Base-by-base conservation (phyloP, 2,797 vertebrate genomes). In the Pseudochromis fuscus region DNA sequence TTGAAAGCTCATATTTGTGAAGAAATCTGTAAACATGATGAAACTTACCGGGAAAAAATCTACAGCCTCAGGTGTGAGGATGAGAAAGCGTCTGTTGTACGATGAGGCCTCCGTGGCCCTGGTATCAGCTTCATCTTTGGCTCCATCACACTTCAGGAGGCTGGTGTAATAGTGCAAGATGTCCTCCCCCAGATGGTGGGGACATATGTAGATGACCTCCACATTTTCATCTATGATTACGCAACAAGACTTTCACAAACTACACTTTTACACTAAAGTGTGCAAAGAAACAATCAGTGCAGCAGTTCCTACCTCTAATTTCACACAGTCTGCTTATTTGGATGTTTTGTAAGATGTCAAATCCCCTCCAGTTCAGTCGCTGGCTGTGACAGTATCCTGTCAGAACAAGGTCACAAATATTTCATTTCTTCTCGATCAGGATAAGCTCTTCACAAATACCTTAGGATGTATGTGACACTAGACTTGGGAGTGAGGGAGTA, bases 1-100 rank as follows among this genome's bases (percentile, higher is more conserved):
- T 37, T 40, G 24, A 46, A 37, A 51, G 12, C 48, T 50, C 6
- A 53, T 4, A 16, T 55, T 49, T 57, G n/a, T 1, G 40, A 18
- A 64, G 12, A 61, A 75, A 82, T 66, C 50, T 31, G 28, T 49
- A 7, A 56, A 70, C 28, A 31, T 49, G 5, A 44, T 66, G 21
- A 33, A 77, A 90, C 94, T 94, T 95, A 98, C 96, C 67, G 95
- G 92, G 91, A 98, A 97, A 93, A 92, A 86, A 85, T 95, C 93
- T 74, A 95, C 87, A 87, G 96, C 96, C 89, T 98, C 96, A 45
- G 96, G 96, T 84, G 94, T 96, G 89, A 98, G 93, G 86, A 98
- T 95, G 88, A 82, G 94, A 91, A 97, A 95, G 90, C 94, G 94
- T 63, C 88, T 89, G 61, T 27, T 72, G 88, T 79, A 90, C 89